Evolutionary conservation across 2,888 invertebrate genomes (phyloP), one percentile per base, ranked within the genome.

Genomic region (Drosophila anomalata): DNA sequence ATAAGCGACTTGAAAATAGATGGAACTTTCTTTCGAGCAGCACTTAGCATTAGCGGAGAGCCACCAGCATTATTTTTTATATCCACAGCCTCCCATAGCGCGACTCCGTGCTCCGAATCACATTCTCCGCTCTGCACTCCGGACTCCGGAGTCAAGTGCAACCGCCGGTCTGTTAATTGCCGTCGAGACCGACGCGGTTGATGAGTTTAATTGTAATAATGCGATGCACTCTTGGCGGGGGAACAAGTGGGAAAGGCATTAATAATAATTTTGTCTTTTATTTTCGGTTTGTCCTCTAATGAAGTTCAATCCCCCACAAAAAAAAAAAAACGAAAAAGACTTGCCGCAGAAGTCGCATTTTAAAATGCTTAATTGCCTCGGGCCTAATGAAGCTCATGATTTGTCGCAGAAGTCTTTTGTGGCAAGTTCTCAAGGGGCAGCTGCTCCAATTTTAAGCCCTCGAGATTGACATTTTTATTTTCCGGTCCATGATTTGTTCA

Each of bases 161-260:
- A 62, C 68, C 65, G 63, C 60, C 75, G 75, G 56, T 75, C 61
- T 60, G 77, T 85, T 88, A 85, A 85, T 85, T 88, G 81, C 78
- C 66, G 76, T 72, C 74, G 76, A 79, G 80, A 68, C 84, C 65
- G 76, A 47, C 67, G 76, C 73, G 78, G 63, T 83, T 85, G 88
- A 85, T 83, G 84, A 88, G 80, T 83, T 85, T 85, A 85, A 85
- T 85, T 85, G 84, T 86, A 88, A 88, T 87, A 88, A 85, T 85
- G 88, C 62, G 72, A 73, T 72, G 54, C 54, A 70, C 59, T 63
- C 82, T 76, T 69, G 59, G 73, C 68, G 73, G 81, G 66, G 72
- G 61, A 48, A 47, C 67, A 22, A 57, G 59, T 68, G 76, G 80
- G 66, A 78, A 79, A 77, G 72, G 66, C 87, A 88, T 88, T 88